phyloP scores from a whole-genome alignment of 2,797 vertebrate species.

The Limnodromus scolopaceus region DNA sequence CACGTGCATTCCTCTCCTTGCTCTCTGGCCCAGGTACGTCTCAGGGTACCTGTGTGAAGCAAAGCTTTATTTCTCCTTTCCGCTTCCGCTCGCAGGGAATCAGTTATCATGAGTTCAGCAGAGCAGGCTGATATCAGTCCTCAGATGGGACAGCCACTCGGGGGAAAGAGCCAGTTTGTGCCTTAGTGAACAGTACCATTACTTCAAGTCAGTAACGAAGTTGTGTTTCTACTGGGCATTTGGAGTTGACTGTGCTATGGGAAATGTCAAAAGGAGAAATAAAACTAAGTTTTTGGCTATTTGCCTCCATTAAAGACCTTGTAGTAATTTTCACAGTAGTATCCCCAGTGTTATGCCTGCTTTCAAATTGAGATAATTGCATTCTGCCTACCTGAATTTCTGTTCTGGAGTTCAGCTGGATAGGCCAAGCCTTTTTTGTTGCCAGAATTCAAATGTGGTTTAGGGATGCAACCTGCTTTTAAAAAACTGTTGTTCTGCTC shows the following conservation, averaged over 20 bases:
- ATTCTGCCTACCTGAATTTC: conserved; percentile 9
- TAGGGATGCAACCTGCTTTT: not conserved
- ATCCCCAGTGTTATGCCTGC: not conserved
- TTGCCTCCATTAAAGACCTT: not conserved
- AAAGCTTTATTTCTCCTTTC: not conserved
- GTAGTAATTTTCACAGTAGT: not conserved
- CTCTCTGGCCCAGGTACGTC: not conserved
- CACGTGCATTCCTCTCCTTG: not conserved
- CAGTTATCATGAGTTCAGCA: not conserved
- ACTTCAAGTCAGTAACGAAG: not conserved
- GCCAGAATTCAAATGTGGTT: not conserved
- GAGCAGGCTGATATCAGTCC: not conserved
- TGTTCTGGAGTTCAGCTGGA: not conserved
- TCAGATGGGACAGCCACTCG: not conserved
- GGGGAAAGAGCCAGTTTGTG: not conserved
- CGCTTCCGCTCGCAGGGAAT: not conserved
- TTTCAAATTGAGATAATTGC: conserved; percentile 26
- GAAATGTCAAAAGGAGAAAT: not conserved
- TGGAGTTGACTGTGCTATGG: not conserved
- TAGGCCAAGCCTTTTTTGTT: not conserved
- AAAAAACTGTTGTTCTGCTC: not conserved
- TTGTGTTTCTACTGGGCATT: not conserved
- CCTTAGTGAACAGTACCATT: not conserved
- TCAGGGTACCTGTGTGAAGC: not conserved
- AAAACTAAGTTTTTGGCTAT: not conserved